Percentiles rank a stretch among this genome's conserved stretches.
These are phyloP conservation scores for Tonatia bakeri DNA, from an alignment of 2,113 vertebrate species.

Conservation along the genomic window DNA sequence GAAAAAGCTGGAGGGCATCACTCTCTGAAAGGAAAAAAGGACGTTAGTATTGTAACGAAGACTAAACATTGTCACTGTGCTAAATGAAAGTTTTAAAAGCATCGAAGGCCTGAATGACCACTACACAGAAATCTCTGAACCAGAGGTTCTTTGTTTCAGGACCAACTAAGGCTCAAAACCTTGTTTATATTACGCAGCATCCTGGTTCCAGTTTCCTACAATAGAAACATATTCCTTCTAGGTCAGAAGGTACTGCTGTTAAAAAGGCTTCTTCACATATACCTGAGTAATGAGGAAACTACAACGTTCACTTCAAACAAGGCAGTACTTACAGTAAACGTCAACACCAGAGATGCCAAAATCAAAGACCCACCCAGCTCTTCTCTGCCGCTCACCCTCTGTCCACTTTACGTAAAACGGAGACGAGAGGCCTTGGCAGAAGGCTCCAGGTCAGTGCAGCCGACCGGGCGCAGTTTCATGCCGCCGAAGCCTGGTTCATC, in stretches of 20 bases:
- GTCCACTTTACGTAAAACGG: neutral
- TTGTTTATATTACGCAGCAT: neutral
- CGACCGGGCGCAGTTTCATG: neutral
- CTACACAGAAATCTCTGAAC: neutral
- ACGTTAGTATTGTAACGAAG: constrained; percentile 14
- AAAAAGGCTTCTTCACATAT: neutral
- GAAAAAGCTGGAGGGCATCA: constrained; percentile 98
- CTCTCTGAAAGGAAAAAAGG: constrained; percentile 85
- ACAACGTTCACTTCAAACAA: neutral
- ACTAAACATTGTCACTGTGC: neutral
- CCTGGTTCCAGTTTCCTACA: neutral
- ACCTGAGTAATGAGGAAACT: neutral
- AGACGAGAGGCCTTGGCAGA: neutral
- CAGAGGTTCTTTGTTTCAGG: neutral
- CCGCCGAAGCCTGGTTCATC: neutral
- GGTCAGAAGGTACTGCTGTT: neutral
- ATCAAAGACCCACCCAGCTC: neutral
- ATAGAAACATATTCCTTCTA: neutral
- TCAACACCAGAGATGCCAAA: neutral
- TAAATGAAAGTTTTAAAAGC: neutral
- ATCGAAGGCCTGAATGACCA: neutral
- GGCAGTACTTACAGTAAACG: neutral
- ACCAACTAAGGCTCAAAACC: neutral
- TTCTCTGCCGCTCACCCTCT: neutral
- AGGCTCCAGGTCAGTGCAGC: neutral